Percentiles rank a stretch among this genome's conserved stretches.
These are phyloP conservation scores for Serranus cabrilla DNA, from an alignment of 2,797 vertebrate species.

Conservation along the genomic window DNA sequence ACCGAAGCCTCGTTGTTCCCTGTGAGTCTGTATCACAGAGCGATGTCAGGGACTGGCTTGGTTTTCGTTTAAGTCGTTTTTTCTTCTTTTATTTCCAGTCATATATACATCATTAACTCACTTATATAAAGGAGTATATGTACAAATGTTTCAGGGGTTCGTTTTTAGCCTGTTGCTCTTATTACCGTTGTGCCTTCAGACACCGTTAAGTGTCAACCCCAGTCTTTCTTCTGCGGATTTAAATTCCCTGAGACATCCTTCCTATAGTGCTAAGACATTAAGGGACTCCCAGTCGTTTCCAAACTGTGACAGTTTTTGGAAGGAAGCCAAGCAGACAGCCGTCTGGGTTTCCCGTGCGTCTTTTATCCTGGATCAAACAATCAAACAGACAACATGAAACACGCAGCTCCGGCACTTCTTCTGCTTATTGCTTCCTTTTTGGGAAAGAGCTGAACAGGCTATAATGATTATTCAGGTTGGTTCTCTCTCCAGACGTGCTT, in stretches of 20 bases:
- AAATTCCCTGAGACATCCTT: slow-evolving; percentile 64
- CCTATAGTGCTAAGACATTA: slow-evolving; percentile 63
- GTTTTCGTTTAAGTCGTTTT: no score
- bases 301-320: slow-evolving; percentile 59
- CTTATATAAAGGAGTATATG: not conserved
- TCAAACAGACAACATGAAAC: slow-evolving; percentile 65
- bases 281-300: slow-evolving; percentile 63
- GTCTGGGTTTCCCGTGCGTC: slow-evolving; percentile 54
- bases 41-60: no score
- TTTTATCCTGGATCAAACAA: slow-evolving; percentile 75
- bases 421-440: slow-evolving; percentile 59
- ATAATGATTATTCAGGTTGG: slow-evolving; percentile 63
- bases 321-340: slow-evolving; percentile 63
- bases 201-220: slow-evolving; percentile 32
- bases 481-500: slow-evolving; percentile 50
- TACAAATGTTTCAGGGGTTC: slow-evolving; percentile 7
- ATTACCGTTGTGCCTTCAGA: slow-evolving; percentile 33
- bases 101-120: slow-evolving; percentile 6
- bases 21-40: no score
- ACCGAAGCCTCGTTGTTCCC: no score
- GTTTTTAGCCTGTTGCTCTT: slow-evolving; percentile 43
- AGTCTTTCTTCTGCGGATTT: slow-evolving; percentile 40
- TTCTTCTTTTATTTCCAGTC: not conserved
- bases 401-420: slow-evolving; percentile 34
- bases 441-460: slow-evolving; percentile 58